Percentiles rank a stretch among this genome's conserved stretches.
Conservation (phyloP, 2,113 vertebrate species). For the Anseranas semipalmata region DNA sequence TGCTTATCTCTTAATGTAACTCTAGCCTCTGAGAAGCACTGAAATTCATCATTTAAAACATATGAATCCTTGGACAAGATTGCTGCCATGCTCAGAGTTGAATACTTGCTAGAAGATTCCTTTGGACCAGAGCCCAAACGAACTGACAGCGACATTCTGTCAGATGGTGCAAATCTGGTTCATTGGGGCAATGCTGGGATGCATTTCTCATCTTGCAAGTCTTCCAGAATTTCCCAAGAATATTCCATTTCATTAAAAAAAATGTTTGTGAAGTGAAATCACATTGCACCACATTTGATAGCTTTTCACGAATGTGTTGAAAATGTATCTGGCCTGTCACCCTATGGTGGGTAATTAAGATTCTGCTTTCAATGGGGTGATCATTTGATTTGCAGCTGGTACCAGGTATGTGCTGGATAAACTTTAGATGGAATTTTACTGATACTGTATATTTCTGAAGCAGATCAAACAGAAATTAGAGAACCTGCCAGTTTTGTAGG, state of each 20-base stretch:
- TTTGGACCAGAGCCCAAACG: background rate
- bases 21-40: background rate
- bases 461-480: slow-evolving; percentile 36
- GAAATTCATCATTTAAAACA: slow-evolving; percentile 3
- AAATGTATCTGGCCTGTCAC: background rate
- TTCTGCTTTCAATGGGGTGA: background rate
- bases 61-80: background rate
- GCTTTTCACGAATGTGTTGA: background rate
- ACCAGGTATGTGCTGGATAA: background rate
- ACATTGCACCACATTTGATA: background rate
- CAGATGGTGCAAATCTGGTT: background rate
- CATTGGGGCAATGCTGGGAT: background rate
- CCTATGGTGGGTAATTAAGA: background rate
- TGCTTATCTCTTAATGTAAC: background rate
- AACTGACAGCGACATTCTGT: background rate
- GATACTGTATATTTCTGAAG: background rate
- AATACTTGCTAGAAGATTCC: background rate
- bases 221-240: slow-evolving; percentile 7
- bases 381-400: background rate
- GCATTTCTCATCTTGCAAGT: background rate
- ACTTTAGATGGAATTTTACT: background rate
- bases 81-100: background rate
- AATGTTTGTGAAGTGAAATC: background rate
- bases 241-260: background rate
- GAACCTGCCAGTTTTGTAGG: background rate